Evolutionary conservation across 2,888 invertebrate species (phyloP), one percentile per base, ranked within the genome.

Genomic region (Coelopa pilipes): DNA sequence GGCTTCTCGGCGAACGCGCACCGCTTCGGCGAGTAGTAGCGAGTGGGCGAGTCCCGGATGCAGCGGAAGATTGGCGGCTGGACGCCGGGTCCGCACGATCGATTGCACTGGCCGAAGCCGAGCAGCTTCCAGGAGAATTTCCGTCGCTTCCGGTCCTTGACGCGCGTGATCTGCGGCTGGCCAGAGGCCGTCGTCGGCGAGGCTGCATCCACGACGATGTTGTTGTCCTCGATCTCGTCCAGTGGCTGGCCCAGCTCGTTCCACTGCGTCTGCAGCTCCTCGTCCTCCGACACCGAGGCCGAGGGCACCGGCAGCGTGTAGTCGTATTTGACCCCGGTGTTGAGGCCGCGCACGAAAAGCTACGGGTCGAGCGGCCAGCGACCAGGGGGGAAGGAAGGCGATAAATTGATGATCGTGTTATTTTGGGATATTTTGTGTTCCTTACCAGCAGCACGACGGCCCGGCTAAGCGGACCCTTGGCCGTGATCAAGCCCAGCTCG

Each of bases 301-400:
- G 86, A 81, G 77, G 90, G 88, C 76, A 92, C 87, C 60, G 95
- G 94, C 75, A 96, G 88, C 78, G 93, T 91, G 85, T 95, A 97
- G 83, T 95, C 94, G 88, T 96, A 96, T 87, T 94, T 92, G 80
- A 96, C 92, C 13, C 94, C 96, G 59, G 93, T 93, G 88, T 96
- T 96, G 79, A 92, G 90, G 86, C 95, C 93, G 81, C 93, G 93
- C 81, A 92, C 93, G 70, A 95, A 89, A 78, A 96, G 90, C 95
- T 95, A 15, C 11, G 19, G n/a, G n/a, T n/a, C n/a, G n/a, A n/a
- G n/a, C n/a, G n/a, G n/a, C 17, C 15, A 60, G 60, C 21, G 19
- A 62, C n/a, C 10, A 21, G 13, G 34, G 45, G 15, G 13, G 34
- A 24, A 62, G 45, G 17, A 1, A 11, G 21, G 45, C 45, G 5